Base-by-base conservation (phyloP, 2,888 invertebrate species). In the Hyposoter didymator region DNA sequence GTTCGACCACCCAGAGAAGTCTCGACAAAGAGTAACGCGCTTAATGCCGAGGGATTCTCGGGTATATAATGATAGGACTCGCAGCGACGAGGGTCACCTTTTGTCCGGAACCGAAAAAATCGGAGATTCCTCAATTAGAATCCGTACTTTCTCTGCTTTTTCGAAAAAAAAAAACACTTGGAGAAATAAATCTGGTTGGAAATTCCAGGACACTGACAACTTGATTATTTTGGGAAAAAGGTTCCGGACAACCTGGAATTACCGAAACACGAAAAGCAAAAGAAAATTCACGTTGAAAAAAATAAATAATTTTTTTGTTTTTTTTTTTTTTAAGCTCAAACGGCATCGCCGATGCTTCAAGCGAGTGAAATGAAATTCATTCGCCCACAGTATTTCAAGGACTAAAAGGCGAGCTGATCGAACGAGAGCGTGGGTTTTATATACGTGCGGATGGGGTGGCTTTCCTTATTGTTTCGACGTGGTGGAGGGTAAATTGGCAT, bases 401-500 rank as follows among this genome's bases (percentile, higher is more conserved):
- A 55, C 22, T 7, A 76, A 73, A 66, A 55, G 49, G 39, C 52
- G 59, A 59, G 62, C n/a, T 47, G 80, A 85, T 69, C 72, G 83
- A 70, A 69, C 78, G 35, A 73, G 85, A 83, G 76, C 82, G 76
- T 82, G 85, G 69, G 72, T 83, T 80, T 39, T 39, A 39, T 39
- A 82, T 83, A 72, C 66, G 85, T 55, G 55, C 52, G 45, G 32
- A 19, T 28, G 39, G 70, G 72, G 82, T 70, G 66, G 72, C 90
- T 89, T 91, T 89, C 91, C 88, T 90, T 91, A 91, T 92, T 93
- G 92, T 93, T 92, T 92, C 91, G 91, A 88, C 90, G 91, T 89
- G 90, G 90, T 91, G 91, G 91, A 88, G 91, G 90, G 89, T 93
- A 93, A 93, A 91, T 90, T 89, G 92, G 90, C 93, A 91, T 93